phyloP scores from a whole-genome alignment of 1,140 invertebrate genomes.

The Melitaea cinxia region DNA sequence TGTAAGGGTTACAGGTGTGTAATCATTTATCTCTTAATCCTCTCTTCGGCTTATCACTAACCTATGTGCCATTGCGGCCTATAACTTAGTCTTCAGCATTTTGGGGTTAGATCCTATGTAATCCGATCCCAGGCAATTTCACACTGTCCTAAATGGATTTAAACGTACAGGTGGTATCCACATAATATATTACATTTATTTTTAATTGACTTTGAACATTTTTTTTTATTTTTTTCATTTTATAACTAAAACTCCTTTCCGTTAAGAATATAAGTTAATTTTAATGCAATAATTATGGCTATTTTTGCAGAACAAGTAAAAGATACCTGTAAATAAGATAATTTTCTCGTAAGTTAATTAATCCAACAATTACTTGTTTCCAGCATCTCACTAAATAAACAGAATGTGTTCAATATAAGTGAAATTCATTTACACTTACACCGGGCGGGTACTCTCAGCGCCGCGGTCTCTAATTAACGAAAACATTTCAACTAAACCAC shows the following conservation, averaged over 20 bases:
- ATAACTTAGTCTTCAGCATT: slow-evolving; percentile 15
- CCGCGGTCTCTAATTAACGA: slow-evolving; percentile 36
- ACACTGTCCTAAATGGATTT: slow-evolving; percentile 26
- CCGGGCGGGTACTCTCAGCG: slow-evolving; percentile 13
- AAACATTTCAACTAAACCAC: slow-evolving; percentile 36
- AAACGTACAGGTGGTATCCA: slow-evolving; percentile 10
- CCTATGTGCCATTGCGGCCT: background rate
- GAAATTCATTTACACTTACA: slow-evolving; percentile 8
- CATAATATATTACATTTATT: background rate
- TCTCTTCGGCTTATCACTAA: background rate
- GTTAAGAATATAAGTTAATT: too few species aligned
- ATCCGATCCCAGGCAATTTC: slow-evolving; percentile 7
- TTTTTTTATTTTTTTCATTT: too few species aligned
- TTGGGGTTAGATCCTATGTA: slow-evolving; percentile 20
- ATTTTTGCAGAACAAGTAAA: too few species aligned
- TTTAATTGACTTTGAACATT: slow-evolving; percentile 2
- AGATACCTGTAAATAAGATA: too few species aligned
- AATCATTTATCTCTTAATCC: background rate
- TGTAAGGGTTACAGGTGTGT: background rate
- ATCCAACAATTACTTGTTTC: too few species aligned
- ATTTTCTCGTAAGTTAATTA: too few species aligned
- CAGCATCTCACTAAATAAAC: background rate
- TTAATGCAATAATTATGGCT: too few species aligned
- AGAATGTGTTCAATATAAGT: background rate
- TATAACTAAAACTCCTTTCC: too few species aligned